These are phyloP conservation scores for Antheraea yamamai DNA, from an alignment of 2,888 invertebrate species.

Conservation along the genomic window DNA sequence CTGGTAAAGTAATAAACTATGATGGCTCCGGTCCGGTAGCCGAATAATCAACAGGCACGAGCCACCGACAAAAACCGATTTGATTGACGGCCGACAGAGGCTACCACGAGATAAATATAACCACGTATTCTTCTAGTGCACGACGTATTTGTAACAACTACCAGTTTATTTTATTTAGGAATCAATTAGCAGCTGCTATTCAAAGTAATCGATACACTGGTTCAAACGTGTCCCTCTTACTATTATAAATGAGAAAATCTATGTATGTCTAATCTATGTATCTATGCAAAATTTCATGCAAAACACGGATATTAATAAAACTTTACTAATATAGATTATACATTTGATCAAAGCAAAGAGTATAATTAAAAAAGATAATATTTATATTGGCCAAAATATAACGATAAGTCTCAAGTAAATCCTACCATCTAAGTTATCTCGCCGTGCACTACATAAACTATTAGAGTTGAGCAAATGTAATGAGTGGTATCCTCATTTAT, in stretches of 20 bases:
- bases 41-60: conserved; percentile 9
- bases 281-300: no score
- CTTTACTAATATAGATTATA: no score
- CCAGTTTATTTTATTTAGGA: not conserved
- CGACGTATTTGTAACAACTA: not conserved
- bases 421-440: no score
- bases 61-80: conserved; percentile 1
- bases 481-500: no score
- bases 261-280: no score
- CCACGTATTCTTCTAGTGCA: not conserved
- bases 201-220: not conserved
- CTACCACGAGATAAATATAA: not conserved
- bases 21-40: not conserved
- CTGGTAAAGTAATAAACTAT: not conserved
- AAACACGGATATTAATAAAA: no score
- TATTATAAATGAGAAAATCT: not conserved
- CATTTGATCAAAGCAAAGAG: no score
- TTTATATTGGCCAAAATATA: no score
- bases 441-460: no score
- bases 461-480: no score
- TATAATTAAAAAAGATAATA: no score
- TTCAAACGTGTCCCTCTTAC: not conserved
- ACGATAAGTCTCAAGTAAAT: no score
- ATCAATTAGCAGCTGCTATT: not conserved
- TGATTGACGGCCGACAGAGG: conserved; percentile 13